Evolutionary conservation across 2,888 invertebrate species (phyloP), one percentile per base, ranked within the genome.

Genomic region (Graphium colonna): DNA sequence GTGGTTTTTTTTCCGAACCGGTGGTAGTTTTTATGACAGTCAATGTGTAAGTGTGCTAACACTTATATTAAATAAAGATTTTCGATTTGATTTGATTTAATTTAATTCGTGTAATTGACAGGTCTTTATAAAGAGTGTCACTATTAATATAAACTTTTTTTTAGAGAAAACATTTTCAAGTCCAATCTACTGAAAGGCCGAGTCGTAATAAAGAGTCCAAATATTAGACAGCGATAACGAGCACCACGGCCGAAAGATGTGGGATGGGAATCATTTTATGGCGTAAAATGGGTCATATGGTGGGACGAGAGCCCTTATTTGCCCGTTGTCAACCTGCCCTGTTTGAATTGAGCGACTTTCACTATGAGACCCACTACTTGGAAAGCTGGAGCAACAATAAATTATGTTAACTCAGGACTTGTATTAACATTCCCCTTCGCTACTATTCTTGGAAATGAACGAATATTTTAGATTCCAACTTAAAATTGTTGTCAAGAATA

Each of bases 141-240:
- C 39, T 9, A 38, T 21, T 9, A 36, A 17, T 3, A 38, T 21
- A 26, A 36, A 47, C 33, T 52, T 42, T 52, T 42, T 52, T 52
- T 46, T 41, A 36, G 58, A 62, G 57, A 63, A 59, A 61, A 60
- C 60, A 58, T 62, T 60, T 60, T 55, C 39, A 62, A 63, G 60
- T 62, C 58, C 65, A 66, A 67, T 57, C 47, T 41, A 43, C 44
- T 33, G 51, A 64, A 68, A 67, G 63, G 67, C 63, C 62, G 70
- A 64, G 67, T 62, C 63, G 72, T 75, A 78, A 77, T 77, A 79
- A 81, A 78, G 71, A 68, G 62, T 61, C 67, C 72, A 81, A 83
- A 85, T 79, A 83, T 83, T 83, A 77, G 71, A 69, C 73, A 64
- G 73, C 71, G 82, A 82, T 82, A 80, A 80, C 75, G 71, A 69